phyloP scores from a whole-genome alignment of 1,140 invertebrate species.

The Megalonaias nervosa region DNA sequence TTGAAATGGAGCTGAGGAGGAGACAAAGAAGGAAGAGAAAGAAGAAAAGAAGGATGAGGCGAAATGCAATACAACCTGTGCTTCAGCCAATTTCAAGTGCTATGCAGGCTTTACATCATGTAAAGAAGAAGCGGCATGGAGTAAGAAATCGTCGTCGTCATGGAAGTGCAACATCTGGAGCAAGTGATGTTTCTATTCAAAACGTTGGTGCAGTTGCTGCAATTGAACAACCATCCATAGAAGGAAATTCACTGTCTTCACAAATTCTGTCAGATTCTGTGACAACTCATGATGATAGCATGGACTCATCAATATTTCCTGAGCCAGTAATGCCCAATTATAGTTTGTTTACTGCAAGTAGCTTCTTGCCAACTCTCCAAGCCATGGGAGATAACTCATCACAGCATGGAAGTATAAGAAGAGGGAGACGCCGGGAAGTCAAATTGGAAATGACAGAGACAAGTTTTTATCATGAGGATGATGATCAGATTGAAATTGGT shows the following conservation, averaged over 20 bases:
- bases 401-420: constrained; percentile 30
- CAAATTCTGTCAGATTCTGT: constrained; percentile 30
- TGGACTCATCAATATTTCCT: constrained; percentile 9
- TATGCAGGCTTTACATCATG: constrained; percentile 12
- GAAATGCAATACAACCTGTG: constrained; percentile 25
- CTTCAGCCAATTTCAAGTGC: constrained; percentile 30
- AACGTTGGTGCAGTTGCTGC: not conserved
- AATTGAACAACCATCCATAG: no score
- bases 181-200: constrained; percentile 5
- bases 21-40: constrained; percentile 15
- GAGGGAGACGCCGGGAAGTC: constrained; percentile 27
- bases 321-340: constrained; percentile 22
- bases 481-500: constrained; percentile 36
- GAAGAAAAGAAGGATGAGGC: constrained; percentile 17
- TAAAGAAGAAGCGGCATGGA: constrained; percentile 2
- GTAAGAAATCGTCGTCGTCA: constrained; percentile 1
- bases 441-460: constrained; percentile 38
- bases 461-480: constrained; percentile 39
- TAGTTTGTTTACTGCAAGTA: constrained; percentile 24
- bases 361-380: constrained; percentile 1
- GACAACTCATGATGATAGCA: constrained; percentile 14
- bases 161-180: constrained; percentile 22
- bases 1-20: constrained; percentile 23
- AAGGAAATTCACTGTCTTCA: constrained; percentile 4
- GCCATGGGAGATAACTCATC: constrained; percentile 33